Conservation (phyloP, 2,888 invertebrate genomes). For the Cistogaster globosa region DNA sequence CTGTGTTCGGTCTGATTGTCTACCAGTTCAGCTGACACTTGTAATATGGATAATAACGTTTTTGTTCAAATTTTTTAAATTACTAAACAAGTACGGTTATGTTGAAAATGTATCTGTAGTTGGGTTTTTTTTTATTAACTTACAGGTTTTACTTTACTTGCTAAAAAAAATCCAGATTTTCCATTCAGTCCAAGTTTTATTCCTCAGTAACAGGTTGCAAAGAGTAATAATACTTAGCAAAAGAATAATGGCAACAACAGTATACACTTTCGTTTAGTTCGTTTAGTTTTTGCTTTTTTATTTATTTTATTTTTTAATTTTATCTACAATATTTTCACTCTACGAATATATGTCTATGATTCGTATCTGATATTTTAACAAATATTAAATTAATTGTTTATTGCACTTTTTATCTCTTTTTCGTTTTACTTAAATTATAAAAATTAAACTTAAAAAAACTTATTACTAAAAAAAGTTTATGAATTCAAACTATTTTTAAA, state of each 20-base stretch:
- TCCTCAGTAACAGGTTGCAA: conserved; percentile 56
- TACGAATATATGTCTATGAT: conserved; percentile 29
- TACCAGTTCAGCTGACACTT: conserved; percentile 54
- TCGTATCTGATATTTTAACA: conserved; percentile 34
- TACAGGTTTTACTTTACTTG: conserved; percentile 44
- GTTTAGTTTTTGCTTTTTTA: conserved; percentile 17
- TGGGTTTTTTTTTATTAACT: conserved; percentile 5
- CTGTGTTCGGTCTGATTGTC: conserved; percentile 54
- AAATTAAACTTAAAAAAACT: conserved; percentile 25
- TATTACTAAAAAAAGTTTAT: conserved; percentile 7
- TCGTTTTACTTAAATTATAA: conserved; percentile 52
- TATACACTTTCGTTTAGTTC: conserved; percentile 56
- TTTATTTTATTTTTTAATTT: conserved; percentile 25
- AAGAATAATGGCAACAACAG: conserved; percentile 28
- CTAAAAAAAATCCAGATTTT: conserved; percentile 56
- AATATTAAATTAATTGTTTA: conserved; percentile 55
- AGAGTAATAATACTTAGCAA: conserved; percentile 26
- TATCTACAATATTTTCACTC: conserved; percentile 57
- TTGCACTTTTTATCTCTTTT: conserved; percentile 67
- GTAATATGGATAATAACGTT: conserved; percentile 7
- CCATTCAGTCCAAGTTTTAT: conserved; percentile 44
- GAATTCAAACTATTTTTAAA: background rate
- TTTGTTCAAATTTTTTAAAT: conserved; percentile 13
- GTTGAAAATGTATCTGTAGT: conserved; percentile 5
- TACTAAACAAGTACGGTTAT: background rate